Base-by-base conservation (phyloP, 2,113 vertebrate genomes). In the Cryptomyrus ogoouensis region DNA sequence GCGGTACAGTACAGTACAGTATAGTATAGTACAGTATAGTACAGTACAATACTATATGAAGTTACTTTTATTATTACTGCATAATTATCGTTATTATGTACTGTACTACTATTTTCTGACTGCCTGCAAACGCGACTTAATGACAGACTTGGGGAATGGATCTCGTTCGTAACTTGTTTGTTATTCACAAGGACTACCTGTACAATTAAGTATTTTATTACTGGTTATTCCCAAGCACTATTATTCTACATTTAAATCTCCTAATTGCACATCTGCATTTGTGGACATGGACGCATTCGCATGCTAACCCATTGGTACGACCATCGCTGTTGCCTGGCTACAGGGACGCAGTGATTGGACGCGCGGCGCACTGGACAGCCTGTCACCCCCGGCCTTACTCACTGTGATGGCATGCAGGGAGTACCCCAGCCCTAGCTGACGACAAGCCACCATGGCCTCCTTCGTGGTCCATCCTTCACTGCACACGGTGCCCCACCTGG, bases 381-480 rank as follows among this genome's bases (percentile, higher is more conserved):
- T 27, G 70, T 50, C 35, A 27, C 88, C 27, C 70, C n/a, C 0
- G 0, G 89, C 88, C 8, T 89, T 96, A 97, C 97, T 96, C 94
- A 97, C 97, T 93, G 94, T 97, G 93, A 97, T 93, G 0, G 97
- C 97, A 2, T 98, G 97, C 96, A 97, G 95, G 93, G 97, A 96
- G 94, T 97, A 97, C 90, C 97, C 97, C 83, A 97, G 96, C 93
- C 97, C 96, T 88, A 97, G 97, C 96, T 97, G 97, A 90, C 96
- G 96, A 94, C 97, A 97, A 56, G 93, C 96, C 94, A 97, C 97
- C 97, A 97, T 97, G 89, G 97, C 97, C 91, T 97, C 97, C 91
- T 93, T 96, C 92, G 97, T 97, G 94, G 94, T 97, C 97, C 97
- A 98, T 93, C 96, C 96, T 86, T 96, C 92, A 92, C 96, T 97